Evolutionary conservation across 2,113 vertebrate genomes (phyloP), one percentile per base, ranked within the genome.

Genomic region (Syngnathus scovelli): DNA sequence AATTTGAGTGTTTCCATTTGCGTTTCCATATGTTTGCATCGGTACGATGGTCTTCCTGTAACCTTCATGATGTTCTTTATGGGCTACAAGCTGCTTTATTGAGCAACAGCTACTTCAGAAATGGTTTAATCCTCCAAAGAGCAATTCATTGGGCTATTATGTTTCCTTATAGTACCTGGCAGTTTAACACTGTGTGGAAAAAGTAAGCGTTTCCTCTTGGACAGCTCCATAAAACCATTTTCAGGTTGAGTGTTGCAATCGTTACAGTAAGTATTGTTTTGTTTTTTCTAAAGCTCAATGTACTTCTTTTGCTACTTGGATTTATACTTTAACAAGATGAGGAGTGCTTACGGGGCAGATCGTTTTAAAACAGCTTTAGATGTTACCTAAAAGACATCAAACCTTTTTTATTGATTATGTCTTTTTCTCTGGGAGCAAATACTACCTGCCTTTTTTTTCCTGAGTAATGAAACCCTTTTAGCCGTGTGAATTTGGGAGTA

Each of bases 401-500:
- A 76, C 27, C 67, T 39, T 12, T 21, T 23, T 62, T 71, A 81
- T 70, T 73, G 75, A 83, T 83, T 76, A 69, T 80, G 19, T 66
- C 75, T 72, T 44, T 68, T 78, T 81, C 68, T 71, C 76, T 71
- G 70, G 61, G 43, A 71, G 64, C 70, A 67, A 77, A 74, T 43
- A 69, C 49, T 49, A 61, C 51, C 48, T 4, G 52, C 71, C 44
- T 48, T 12, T 46, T 15, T 71, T 73, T 77, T 74, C 76, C 68
- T 81, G 73, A 10, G 59, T 79, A 84, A 84, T 80, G 81, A 87
- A 85, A 79, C 67, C 63, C 13, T 80, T 84, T 83, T 18, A 74
- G 83, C 72, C 74, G 75, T 75, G 81, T 74, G 81, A 64, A 66
- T 87, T 83, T 86, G 79, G 62, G 77, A 79, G 78, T 67, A 84